Evolutionary conservation across 2,797 vertebrate species (phyloP), one percentile per base, ranked within the genome.

Genomic region (Echeneis naucrates): DNA sequence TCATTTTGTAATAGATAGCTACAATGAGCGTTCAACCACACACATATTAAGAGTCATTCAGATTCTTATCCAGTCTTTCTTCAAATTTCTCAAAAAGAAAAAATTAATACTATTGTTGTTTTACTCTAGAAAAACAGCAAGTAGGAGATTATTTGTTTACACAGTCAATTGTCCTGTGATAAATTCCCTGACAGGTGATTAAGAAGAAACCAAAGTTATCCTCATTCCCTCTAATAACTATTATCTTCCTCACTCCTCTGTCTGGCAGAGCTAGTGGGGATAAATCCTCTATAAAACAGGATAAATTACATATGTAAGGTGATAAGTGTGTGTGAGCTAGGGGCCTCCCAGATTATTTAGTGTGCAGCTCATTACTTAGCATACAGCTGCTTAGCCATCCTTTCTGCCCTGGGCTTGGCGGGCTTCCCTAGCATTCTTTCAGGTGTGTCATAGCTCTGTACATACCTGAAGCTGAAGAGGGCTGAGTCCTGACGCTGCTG

Each of bases 381-480:
- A 94, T 97, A 96, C 97, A 98, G 96, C 96, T 97, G 97, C 95
- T 94, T 95, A 94, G 93, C 95, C 93, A 84, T 94, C 94, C 93
- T 94, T 91, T 86, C 92, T 93, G 94, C 94, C 94, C 93, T 93
- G 92, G 93, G 92, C 88, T 92, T 97, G 96, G 97, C 96, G 85
- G 78, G 8, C 5, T 68, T 95, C 96, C 95, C 95, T 92, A 92
- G 89, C 90, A 96, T 95, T 96, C 95, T 96, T 95, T n/a, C n/a
- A n/a, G n/a, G n/a, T n/a, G n/a, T 94, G 94, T 95, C 94, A 91
- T 94, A 93, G 95, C 93, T 96, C 95, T 95, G 94, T 95, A 97
- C 97, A 95, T 98, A 94, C 98, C 98, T 99, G 98, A 88, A 99
- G 97, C 95, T 99, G 98, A 93, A 99, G 96, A 93, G 97, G 98